Conservation (phyloP, 2,113 vertebrate species). For the Pyrgilauda ruficollis region DNA sequence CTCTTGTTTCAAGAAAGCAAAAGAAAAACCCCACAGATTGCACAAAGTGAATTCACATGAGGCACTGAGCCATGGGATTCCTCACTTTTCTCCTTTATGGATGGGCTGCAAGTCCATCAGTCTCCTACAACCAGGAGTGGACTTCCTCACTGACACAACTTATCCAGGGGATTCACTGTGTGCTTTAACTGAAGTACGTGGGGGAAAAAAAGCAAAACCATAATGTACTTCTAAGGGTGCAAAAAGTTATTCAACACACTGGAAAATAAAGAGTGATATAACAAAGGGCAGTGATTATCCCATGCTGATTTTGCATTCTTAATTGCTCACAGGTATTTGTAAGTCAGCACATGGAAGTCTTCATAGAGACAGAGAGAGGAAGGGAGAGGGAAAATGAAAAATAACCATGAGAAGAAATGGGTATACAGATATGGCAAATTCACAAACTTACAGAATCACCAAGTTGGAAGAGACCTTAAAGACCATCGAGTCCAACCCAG, state of each 20-base stretch:
- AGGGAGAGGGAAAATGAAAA: background rate
- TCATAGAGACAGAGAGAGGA: background rate
- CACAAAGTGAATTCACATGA: background rate
- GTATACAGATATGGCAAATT: background rate
- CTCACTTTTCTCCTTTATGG: background rate
- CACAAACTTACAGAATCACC: background rate
- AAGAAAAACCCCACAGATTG: background rate
- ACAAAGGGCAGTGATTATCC: background rate
- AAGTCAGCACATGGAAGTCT: background rate
- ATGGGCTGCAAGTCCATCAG: background rate
- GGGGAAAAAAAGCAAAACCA: background rate
- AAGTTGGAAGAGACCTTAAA: background rate
- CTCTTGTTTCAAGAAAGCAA: background rate
- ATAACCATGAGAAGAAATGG: background rate
- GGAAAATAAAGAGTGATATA: background rate
- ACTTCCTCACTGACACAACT: background rate
- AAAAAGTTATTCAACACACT: background rate
- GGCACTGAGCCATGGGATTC: background rate
- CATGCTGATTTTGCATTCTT: background rate
- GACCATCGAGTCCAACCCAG: no score
- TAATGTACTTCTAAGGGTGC: background rate
- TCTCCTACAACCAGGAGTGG: background rate
- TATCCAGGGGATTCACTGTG: background rate
- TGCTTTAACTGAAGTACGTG: background rate
- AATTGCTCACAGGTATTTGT: background rate